Evolutionary conservation across 30 jellyfish, hydroid and myxozoan genomes (phyloP), one percentile per base, ranked within the genome.

Genomic region (Cassiopea xamachana): DNA sequence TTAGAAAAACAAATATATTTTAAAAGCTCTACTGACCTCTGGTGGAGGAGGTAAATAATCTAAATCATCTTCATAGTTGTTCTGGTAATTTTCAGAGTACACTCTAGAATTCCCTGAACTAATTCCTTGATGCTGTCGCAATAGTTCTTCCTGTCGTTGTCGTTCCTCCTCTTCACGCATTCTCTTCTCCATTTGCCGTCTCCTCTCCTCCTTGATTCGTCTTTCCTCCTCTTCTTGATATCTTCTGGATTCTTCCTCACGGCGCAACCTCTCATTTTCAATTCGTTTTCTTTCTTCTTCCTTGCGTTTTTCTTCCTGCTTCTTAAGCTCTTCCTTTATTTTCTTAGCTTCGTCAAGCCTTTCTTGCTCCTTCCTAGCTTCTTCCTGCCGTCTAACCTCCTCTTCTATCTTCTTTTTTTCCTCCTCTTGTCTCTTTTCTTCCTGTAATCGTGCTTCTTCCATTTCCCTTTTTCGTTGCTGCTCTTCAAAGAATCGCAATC

Each of bases 41-140:
- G 99, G 99, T 1, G 99, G 99, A 1, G 99, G 98, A 4, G 99
- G 99, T 46, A 96, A 83, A 76, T 87, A 81, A 48, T 96, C 99
- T 2, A 88, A 76, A 72, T 93, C 95, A 60, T 93, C 95, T 17
- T 83, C 86, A 45, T 51, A 76, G 13, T 48, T 47, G 70, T 48
- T 73, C 84, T 94, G 4, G 81, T 79, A 47, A 46, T 60, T n/a
- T 61, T 27, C 55, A 8, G 74, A 7, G 1, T 55, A 10, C 70
- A 12, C 39, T 27, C 39, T 27, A 27, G 39, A 27, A 27, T 27
- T 27, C 39, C 39, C 39, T 27, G 39, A 27, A 27, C 39, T 27
- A 27, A 27, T 27, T 27, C 39, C 39, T 27, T 27, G 39, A 27
- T 27, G 39, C 39, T 27, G 39, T 27, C 39, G 39, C 39, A 27